A percentile compares a stretch with the other conserved stretches of the same genome.
phyloP scores from a whole-genome alignment of 2,113 vertebrate species.

The Syngnathoides biaculeatus region DNA sequence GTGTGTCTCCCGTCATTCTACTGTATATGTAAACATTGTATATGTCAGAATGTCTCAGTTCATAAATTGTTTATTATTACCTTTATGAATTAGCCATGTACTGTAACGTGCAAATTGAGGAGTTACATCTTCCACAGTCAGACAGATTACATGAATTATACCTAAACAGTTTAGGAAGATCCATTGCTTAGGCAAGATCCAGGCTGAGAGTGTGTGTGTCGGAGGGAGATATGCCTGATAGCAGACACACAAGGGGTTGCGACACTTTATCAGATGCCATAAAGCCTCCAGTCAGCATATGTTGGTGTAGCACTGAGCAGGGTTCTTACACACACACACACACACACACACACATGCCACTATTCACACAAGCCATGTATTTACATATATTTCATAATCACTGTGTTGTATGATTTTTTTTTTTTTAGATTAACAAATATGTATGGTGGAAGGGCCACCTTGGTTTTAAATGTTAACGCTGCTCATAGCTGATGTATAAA shows the following conservation, averaged over 20 bases:
- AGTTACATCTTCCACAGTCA: background rate
- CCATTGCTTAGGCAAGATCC: no score
- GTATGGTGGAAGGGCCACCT: background rate
- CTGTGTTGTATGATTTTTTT: no score
- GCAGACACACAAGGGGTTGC: background rate
- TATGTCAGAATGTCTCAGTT: background rate
- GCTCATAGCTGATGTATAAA: background rate
- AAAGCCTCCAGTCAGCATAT: conserved; percentile 18
- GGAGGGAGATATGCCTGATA: background rate
- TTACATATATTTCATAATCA: background rate
- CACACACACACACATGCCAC: background rate
- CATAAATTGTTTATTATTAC: conserved; percentile 3
- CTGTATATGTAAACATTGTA: background rate
- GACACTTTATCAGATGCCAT: conserved; percentile 7
- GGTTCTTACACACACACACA: background rate
- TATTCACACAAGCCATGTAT: background rate
- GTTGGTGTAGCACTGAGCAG: conserved; percentile 3
- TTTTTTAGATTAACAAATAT: background rate
- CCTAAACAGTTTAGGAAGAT: background rate
- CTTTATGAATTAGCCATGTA: conserved; percentile 10
- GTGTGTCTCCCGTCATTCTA: background rate
- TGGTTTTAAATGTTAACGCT: background rate
- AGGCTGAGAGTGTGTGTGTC: background rate
- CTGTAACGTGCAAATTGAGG: background rate
- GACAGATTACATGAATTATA: background rate